Evolutionary conservation across 2,113 vertebrate genomes (phyloP).

Genomic region (Catharus bicknelli): DNA sequence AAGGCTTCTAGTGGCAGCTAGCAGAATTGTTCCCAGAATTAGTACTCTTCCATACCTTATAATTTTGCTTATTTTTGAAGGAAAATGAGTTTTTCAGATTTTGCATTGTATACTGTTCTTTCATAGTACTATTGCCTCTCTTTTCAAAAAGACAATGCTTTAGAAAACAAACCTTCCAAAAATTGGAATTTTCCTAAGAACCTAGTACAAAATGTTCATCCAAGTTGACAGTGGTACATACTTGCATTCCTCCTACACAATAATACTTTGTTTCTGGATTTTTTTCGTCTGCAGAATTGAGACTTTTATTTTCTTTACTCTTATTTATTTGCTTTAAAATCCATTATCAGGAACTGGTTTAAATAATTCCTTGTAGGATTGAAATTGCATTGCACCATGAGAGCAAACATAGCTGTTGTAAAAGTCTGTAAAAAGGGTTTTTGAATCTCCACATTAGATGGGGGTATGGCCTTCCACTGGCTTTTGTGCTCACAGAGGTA

Average conservation of each 20-base stretch:
- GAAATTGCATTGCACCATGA: not conserved
- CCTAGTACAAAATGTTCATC: not conserved
- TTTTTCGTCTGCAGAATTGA: not conserved
- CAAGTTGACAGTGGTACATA: not conserved
- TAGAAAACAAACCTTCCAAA: not conserved
- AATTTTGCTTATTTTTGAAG: not conserved
- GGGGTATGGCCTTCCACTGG: not conserved
- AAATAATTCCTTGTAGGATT: not conserved
- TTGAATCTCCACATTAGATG: not conserved
- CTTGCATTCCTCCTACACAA: constrained; percentile 1
- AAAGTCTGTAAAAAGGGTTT: not conserved
- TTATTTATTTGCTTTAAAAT: not conserved
- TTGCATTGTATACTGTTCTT: not conserved
- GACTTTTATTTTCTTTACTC: not conserved
- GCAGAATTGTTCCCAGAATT: not conserved
- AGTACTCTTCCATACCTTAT: not conserved
- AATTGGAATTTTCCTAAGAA: constrained; percentile 2
- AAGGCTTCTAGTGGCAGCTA: not conserved
- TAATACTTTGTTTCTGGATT: not conserved
- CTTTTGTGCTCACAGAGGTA: not conserved
- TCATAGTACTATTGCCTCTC: not conserved
- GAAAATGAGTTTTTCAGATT: not conserved
- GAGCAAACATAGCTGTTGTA: not conserved
- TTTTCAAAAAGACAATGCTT: not conserved
- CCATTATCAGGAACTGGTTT: not conserved